These are phyloP conservation scores for Neuroscelio doddi DNA, from an alignment of 2,888 invertebrate genomes.

Conservation along the genomic window DNA sequence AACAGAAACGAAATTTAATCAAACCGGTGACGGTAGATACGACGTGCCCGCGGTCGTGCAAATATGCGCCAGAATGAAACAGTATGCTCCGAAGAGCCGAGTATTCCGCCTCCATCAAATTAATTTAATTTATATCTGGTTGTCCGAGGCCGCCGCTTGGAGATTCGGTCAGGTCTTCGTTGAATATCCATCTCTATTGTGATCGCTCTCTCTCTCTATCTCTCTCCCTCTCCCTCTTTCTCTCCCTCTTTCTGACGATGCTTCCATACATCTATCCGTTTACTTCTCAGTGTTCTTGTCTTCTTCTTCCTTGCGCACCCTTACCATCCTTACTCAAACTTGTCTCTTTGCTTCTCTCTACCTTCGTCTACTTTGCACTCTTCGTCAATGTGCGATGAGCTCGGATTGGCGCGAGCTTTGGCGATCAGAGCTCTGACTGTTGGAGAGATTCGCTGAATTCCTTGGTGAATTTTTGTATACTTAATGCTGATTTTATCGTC, in stretches of 20 bases:
- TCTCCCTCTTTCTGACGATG: too few relatives aligned
- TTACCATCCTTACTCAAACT: constrained; percentile 14
- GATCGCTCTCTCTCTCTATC: constrained; percentile 15
- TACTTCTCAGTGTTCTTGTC: neutral
- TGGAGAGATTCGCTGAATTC: constrained; percentile 57
- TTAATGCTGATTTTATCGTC: neutral
- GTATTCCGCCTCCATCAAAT: constrained; percentile 65
- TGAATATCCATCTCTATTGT: constrained; percentile 46
- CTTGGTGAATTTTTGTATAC: constrained; percentile 13
- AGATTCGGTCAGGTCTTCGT: constrained; percentile 56
- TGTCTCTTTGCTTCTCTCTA: constrained; percentile 15
- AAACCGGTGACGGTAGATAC: constrained; percentile 58
- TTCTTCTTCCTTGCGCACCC: neutral
- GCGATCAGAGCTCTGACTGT: constrained; percentile 49
- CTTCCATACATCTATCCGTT: constrained; percentile 18
- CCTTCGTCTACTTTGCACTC: constrained; percentile 9
- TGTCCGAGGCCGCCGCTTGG: constrained; percentile 56
- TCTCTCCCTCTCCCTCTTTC: constrained; percentile 11
- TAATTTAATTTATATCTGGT: constrained; percentile 68
- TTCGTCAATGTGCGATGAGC: constrained; percentile 22
- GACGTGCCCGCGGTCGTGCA: constrained; percentile 55
- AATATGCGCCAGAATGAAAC: constrained; percentile 54
- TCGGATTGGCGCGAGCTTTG: constrained; percentile 24
- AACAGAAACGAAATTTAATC: constrained; percentile 61
- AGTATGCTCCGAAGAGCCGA: constrained; percentile 30